A percentile compares a stretch with the other conserved stretches of the same genome.
Conservation (phyloP, 2,888 invertebrate species). For the Morpho helenor region DNA sequence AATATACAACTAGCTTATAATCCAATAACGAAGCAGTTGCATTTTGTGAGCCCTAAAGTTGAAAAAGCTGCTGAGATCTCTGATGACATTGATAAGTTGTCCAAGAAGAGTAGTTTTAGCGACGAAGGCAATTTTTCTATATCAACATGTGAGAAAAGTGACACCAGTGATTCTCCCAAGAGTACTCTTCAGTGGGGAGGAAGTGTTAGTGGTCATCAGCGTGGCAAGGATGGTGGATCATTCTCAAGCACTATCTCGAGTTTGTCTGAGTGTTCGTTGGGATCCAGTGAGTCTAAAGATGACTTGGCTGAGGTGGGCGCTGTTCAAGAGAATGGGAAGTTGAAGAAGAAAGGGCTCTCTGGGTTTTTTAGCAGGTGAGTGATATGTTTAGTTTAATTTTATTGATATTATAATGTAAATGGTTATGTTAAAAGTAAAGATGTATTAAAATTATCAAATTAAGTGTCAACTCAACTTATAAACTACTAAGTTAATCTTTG, state of each 20-base stretch:
- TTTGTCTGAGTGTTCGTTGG: slow-evolving; percentile 84
- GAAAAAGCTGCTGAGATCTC: slow-evolving; percentile 49
- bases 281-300: slow-evolving; percentile 78
- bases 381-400: slow-evolving; percentile 1
- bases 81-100: slow-evolving; percentile 66
- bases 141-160: slow-evolving; percentile 73
- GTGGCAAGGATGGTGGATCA: slow-evolving; percentile 80
- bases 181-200: slow-evolving; percentile 73
- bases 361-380: slow-evolving; percentile 82
- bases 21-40: slow-evolving; percentile 85
- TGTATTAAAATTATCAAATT: too few relatives aligned
- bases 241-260: slow-evolving; percentile 85
- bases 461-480: too few relatives aligned
- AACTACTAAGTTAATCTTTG: too few relatives aligned
- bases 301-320: slow-evolving; percentile 46
- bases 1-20: slow-evolving; percentile 87
- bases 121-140: slow-evolving; percentile 74
- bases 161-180: slow-evolving; percentile 73
- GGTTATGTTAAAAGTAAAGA: neutral
- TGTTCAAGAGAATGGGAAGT: slow-evolving; percentile 60
- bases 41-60: slow-evolving; percentile 76
- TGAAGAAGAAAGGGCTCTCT: slow-evolving; percentile 80
- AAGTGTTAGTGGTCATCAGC: slow-evolving; percentile 69
- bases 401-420: neutral
- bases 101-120: slow-evolving; percentile 74